phyloP scores from a whole-genome alignment of 2,113 vertebrate genomes.

The Gobiocypris rarus region DNA sequence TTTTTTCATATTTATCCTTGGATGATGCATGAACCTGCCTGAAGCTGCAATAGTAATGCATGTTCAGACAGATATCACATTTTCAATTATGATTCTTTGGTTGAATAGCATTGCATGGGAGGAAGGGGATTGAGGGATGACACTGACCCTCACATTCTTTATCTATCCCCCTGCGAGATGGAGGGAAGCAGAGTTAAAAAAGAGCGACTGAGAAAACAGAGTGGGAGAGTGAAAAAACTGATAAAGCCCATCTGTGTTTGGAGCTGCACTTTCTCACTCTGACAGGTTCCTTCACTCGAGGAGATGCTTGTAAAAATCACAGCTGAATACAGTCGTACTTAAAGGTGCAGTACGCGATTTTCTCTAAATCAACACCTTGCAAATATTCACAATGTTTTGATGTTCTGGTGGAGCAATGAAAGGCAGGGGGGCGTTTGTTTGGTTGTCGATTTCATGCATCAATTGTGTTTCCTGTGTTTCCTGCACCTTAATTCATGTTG shows the following conservation, averaged over 20 bases:
- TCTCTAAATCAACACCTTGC: no score
- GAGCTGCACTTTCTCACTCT: conserved; percentile 34
- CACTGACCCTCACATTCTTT: conserved; percentile 22
- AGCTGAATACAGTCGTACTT: neutral
- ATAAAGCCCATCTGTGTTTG: conserved; percentile 59
- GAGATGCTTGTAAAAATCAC: conserved; percentile 15
- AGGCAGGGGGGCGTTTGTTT: no score
- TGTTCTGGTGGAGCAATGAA: no score
- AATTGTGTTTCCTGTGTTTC: no score
- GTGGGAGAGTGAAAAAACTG: conserved; percentile 36
- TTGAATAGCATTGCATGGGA: neutral
- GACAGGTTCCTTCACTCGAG: conserved; percentile 17
- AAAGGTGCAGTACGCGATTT: no score
- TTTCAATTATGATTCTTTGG: neutral
- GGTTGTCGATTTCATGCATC: no score
- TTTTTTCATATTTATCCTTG: neutral
- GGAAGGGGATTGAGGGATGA: conserved; percentile 22
- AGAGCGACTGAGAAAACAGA: conserved; percentile 2
- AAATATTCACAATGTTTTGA: no score
- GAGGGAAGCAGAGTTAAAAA: conserved; percentile 33
- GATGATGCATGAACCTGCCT: neutral
- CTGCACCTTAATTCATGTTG: no score
- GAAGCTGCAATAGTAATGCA: neutral
- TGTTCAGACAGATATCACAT: neutral
- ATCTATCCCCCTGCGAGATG: conserved; percentile 5